Evolutionary conservation across 2,888 invertebrate genomes (phyloP), one percentile per base, ranked within the genome.

Genomic region (Cordylochernes scorpioides): DNA sequence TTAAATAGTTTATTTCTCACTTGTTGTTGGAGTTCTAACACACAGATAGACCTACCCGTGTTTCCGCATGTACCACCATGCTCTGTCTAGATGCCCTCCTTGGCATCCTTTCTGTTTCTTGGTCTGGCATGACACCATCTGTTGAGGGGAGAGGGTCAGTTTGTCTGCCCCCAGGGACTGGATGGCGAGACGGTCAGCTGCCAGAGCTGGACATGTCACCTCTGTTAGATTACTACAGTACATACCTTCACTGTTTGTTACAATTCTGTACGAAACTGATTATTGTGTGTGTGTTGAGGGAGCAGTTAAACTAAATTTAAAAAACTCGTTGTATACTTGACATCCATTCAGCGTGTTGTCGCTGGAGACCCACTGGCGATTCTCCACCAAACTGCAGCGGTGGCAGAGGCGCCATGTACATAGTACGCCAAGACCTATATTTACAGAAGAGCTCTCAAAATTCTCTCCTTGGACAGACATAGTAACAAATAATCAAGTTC

Each of bases 1-100:
- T 15, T 12, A 38, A 27, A 31, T n/a, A 24, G 15, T 14, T 14
- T 17, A 25, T 17, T 24, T 19, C 26, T 9, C 15, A 8, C 13
- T 8, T 13, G 8, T 10, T 19, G 9, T 6, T 33, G 9, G 24
- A 1, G 13, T 24, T 9, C 9, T 15, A n/a, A 30, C 2, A 31
- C 13, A 12, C n/a, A n/a, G n/a, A n/a, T 25, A 21, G 17, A 42
- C 49, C 38, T 44, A 62, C 63, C 63, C 63, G 31, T 65, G 65
- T 51, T 65, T 68, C 36, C 71, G 62, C 33, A 82, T 62, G 53
- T 66, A 88, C 53, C 71, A 68, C 91, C 88, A 91, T 0, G 86
- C 86, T 30, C 71, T 62, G 48, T 88, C 86, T 39, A 88, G 60
- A 49, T 78, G 68, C 0, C 88, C 91, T 1, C 86, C 86, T 18